Base-by-base conservation (phyloP, 1,140 invertebrate species). In the Ridgeia piscesae region DNA sequence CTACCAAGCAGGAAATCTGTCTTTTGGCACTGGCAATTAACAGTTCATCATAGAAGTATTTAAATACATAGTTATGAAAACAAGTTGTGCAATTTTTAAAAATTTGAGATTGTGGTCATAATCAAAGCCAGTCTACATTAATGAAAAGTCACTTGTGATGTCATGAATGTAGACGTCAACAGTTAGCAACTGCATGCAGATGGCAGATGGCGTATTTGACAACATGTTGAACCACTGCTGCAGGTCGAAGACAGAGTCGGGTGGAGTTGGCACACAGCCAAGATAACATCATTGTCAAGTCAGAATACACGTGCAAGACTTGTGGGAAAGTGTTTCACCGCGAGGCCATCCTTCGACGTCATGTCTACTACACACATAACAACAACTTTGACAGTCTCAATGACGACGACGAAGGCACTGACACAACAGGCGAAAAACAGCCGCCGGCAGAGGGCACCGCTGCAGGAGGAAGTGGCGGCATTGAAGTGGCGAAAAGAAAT, bases 291-390 rank as follows among this genome's bases (percentile, higher is more conserved):
- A 77, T 77, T 21, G 58, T 77, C 58, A 77, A 77, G 58, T 77
- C 58, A 2, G 58, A 77, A 21, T 77, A 77, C 58, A 77, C 58
- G 6, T 77, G 89, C 89, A 90, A 14, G n/a, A 90, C 89, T 4
- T 90, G 89, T 33, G 31, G 89, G 31, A 90, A 90, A 33, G 89
- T 34, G 21, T 90, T 90, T 90, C 33, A 90, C 35, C 33, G 58
- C 17, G 58, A 77, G 58, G 58, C 58, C 17, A 77, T 77, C 14
- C 58, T 77, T 77, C 58, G 58, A 17, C 58, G 58, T 4, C 58
- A 77, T 21, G 58, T 77, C 8, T 77, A 77, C 17, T 77, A 77
- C 58, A 77, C 58, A 2, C 58, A 77, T 21, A 77, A 77, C 58
- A 77, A 77, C 58, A 77, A 77, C 58, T 77, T 77, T 21, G 58